A percentile compares a stretch with the other conserved stretches of the same genome.
phyloP scores from a whole-genome alignment of 2,113 vertebrate genomes.

The Irena cyanogastra region DNA sequence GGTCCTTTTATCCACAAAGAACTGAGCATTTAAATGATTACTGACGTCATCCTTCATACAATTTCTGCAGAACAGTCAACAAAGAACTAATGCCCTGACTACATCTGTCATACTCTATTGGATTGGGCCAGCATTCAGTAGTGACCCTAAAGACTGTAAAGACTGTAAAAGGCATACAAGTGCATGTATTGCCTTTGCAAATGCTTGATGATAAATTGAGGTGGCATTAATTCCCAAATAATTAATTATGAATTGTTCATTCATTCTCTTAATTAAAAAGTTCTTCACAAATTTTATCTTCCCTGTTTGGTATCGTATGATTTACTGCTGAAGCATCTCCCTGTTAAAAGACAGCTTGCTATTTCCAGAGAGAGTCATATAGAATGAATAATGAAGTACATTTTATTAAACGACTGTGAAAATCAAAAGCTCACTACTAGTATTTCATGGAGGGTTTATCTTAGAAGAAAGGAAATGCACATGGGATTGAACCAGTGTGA shows the following conservation, averaged over 20 bases:
- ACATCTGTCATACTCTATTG: neutral
- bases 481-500: neutral
- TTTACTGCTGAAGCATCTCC: conserved; percentile 3
- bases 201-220: conserved; percentile 32
- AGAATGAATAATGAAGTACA: conserved; percentile 23
- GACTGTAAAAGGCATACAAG: neutral
- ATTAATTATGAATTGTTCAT: conserved; percentile 60
- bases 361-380: neutral
- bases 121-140: neutral
- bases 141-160: neutral
- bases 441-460: conserved; percentile 8
- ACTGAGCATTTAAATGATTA: neutral
- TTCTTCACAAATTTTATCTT: conserved; percentile 25
- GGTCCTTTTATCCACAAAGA: neutral
- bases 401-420: conserved; percentile 39
- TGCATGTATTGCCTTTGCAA: neutral
- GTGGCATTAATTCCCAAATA: conserved; percentile 46
- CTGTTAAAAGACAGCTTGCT: neutral
- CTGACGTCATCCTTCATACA: neutral
- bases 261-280: conserved; percentile 56
- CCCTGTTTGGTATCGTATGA: conserved; percentile 11
- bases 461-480: neutral
- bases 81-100: neutral
- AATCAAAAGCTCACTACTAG: neutral
- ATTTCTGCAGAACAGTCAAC: neutral